Evolutionary conservation across 2,888 invertebrate genomes (phyloP), one percentile per base, ranked within the genome.

Genomic region (Drosophila demipolita): DNA sequence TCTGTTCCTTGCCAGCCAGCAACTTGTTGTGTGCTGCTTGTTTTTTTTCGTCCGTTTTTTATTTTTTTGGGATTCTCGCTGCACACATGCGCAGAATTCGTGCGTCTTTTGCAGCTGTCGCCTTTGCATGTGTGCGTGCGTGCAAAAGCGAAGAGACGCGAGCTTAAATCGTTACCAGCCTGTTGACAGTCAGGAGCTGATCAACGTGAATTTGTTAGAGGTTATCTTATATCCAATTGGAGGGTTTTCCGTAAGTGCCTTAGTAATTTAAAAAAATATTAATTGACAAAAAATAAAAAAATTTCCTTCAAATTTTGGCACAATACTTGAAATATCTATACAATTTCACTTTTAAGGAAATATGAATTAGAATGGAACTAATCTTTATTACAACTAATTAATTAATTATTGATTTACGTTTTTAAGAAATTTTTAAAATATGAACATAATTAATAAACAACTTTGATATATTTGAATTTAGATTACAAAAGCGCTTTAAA

Each of bases 91-190:
- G 67, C 78, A 66, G 49, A 38, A n/a, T 60, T 66, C 60, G 48
- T 40, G 58, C 33, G 50, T 29, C 38, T 23, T 23, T 45, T 45
- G 45, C 45, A 45, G 23, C 23, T 45, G 45, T 45, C 45, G 45
- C 20, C 45, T 45, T 23, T 45, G 15, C 15, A 20, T 42, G 55
- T 66, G 62, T 60, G 36, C 49, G 20, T 33, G 20, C 8, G 45
- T 45, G 45, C 23, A 61, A 20, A 38, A 42, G 3, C 45, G 15
- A 45, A 17, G 45, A 3, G 40, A 48, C 8, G 26, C 17, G 42
- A 80, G 64, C 72, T 75, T 78, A 68, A 38, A 33, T 73, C 76
- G 80, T 80, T 80, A 76, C 78, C 78, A 80, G 67, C 49, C 48
- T 62, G 64, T 4, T 29, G 48, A 29, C 20, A 69, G 33, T 32